phyloP scores from a whole-genome alignment of 2,113 vertebrate genomes.

The Cheirogaleus medius region DNA sequence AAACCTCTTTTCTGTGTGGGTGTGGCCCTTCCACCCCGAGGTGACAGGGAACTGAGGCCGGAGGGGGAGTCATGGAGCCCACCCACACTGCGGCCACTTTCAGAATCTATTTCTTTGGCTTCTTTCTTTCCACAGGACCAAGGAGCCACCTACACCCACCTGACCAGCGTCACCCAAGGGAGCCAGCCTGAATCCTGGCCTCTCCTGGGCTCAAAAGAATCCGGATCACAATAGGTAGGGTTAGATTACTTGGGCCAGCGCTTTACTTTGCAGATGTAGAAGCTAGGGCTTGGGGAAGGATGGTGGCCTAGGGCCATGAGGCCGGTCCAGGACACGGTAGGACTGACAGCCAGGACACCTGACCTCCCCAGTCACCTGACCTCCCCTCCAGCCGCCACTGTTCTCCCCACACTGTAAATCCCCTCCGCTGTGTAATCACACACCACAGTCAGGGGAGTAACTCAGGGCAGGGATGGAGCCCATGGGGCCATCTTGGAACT shows the following conservation, averaged over 20 bases:
- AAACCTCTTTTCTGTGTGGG: background rate
- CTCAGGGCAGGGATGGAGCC: background rate
- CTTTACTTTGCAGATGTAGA: background rate
- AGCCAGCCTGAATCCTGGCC: background rate
- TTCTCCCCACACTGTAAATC: background rate
- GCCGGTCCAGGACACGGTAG: background rate
- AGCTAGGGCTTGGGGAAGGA: slow-evolving; percentile 16
- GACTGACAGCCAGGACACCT: background rate
- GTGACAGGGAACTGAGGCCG: background rate
- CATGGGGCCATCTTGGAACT: background rate
- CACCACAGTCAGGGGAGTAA: background rate
- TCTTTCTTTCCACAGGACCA: background rate
- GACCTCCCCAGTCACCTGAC: background rate
- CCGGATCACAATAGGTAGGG: background rate
- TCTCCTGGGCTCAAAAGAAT: background rate
- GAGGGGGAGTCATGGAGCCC: fast-evolving
- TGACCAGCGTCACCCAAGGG: background rate
- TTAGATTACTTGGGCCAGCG: background rate
- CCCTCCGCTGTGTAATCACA: background rate
- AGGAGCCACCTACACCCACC: background rate
- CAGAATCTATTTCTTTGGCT: background rate
- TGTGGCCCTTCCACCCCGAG: background rate
- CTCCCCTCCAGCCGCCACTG: background rate
- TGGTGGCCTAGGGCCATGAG: background rate
- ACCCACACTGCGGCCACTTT: fast-evolving